Conservation (phyloP, 2,797 vertebrate genomes). For the Dendrocincla fuliginosa region DNA sequence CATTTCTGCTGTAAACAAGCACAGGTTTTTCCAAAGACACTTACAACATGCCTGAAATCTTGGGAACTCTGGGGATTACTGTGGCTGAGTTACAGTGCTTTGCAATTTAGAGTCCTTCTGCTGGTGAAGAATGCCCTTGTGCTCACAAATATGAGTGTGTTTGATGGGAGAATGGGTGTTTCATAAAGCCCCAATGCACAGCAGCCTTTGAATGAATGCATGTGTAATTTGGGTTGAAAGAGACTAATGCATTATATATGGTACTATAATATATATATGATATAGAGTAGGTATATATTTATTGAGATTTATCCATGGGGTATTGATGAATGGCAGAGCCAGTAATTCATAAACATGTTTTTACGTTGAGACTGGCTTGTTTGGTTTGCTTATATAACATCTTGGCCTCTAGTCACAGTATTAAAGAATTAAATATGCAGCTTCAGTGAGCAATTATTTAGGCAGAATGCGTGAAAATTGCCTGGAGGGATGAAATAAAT, state of each 20-base stretch:
- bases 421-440: constrained; percentile 78
- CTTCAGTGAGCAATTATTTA: constrained; percentile 72
- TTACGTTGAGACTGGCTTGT: not conserved
- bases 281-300: not conserved
- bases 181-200: not conserved
- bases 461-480: constrained; percentile 50
- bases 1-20: constrained; percentile 25
- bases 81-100: not conserved
- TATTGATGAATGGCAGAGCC: not conserved
- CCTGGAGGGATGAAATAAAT: constrained; percentile 70
- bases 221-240: not conserved
- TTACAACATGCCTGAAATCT: not conserved
- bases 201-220: not conserved
- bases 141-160: not conserved
- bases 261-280: not conserved
- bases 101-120: not conserved
- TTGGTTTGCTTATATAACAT: constrained; percentile 56
- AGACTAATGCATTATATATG: not conserved
- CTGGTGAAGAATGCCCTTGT: not conserved
- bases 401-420: constrained; percentile 56
- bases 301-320: not conserved
- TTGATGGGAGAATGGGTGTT: not conserved
- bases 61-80: not conserved
- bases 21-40: constrained; percentile 8
- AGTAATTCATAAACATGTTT: constrained; percentile 44